Conservation (phyloP, 2,113 vertebrate species). For the Marcusenius ussheri region DNA sequence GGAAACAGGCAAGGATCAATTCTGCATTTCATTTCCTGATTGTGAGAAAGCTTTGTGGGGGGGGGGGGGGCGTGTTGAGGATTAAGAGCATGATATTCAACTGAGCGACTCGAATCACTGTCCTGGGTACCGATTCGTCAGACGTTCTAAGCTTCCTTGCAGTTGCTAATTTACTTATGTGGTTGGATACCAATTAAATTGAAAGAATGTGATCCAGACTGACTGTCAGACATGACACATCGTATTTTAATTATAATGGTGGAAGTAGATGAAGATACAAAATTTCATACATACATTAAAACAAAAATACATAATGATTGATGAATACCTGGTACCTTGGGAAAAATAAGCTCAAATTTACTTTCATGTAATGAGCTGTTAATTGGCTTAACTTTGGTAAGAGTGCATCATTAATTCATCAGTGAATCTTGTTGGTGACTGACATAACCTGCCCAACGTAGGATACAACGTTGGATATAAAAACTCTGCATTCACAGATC, state of each 20-base stretch:
- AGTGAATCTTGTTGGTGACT: neutral
- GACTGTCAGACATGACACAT: neutral
- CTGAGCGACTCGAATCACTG: slow-evolving; percentile 26
- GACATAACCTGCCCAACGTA: neutral
- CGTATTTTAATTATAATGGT: neutral
- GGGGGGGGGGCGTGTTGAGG: neutral
- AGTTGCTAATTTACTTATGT: slow-evolving; percentile 22
- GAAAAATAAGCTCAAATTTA: neutral
- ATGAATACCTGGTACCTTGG: neutral
- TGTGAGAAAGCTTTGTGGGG: slow-evolving; percentile 9
- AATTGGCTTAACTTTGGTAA: neutral
- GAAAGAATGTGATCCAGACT: neutral
- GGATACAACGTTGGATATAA: neutral
- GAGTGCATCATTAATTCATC: neutral
- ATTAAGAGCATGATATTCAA: slow-evolving; percentile 12
- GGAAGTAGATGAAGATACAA: neutral
- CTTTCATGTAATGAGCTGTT: neutral
- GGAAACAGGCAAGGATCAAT: slow-evolving; percentile 37
- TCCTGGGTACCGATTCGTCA: slow-evolving; percentile 25
- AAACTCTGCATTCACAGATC: neutral
- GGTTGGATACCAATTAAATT: neutral
- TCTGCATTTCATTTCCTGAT: slow-evolving; percentile 38
- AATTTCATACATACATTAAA: neutral
- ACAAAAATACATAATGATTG: neutral
- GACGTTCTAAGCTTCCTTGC: neutral